Evolutionary conservation across 37 sponge, comb jelly and placozoan genomes (phyloP).

Genomic region (Oscarella lobularis): DNA sequence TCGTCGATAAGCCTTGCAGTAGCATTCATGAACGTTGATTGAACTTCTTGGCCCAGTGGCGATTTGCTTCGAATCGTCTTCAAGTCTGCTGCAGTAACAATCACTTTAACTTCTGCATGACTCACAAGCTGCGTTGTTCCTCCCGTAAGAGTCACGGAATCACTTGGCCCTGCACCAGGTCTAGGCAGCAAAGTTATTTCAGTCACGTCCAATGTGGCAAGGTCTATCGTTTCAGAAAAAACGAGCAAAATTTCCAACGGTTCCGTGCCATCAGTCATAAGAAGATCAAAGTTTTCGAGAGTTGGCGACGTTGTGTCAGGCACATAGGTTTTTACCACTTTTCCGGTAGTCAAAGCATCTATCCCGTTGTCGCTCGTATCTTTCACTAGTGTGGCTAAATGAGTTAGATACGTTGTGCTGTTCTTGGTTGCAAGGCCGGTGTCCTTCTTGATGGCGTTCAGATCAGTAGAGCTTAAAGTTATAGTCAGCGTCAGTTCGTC

Average conservation of each 20-base stretch:
- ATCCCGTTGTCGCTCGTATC: constrained; percentile 63
- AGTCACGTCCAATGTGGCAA: background rate
- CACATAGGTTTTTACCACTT: background rate
- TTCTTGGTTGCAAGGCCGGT: constrained; percentile 27
- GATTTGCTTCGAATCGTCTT: constrained; percentile 32
- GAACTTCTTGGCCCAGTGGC: constrained; percentile 48
- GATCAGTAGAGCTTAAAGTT: background rate
- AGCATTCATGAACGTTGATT: constrained; percentile 22
- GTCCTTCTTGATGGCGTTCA: constrained; percentile 2
- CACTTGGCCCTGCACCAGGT: background rate
- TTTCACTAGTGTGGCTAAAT: constrained; percentile 16
- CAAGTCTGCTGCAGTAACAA: background rate
- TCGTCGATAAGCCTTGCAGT: constrained; percentile 24
- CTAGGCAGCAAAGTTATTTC: background rate
- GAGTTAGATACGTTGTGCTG: constrained; percentile 37
- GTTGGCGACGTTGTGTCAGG: background rate
- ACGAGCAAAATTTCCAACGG: background rate
- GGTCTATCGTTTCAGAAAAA: constrained; percentile 2
- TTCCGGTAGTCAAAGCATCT: constrained; percentile 15
- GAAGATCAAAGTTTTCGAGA: constrained; percentile 25
- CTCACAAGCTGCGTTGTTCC: background rate
- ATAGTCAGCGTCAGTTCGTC: constrained; percentile 10
- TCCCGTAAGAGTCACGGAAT: background rate
- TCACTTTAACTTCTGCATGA: background rate
- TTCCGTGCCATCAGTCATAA: constrained; percentile 14